Base-by-base conservation (phyloP, 1,140 invertebrate species). In the Trachymyrmex cornetzi region DNA sequence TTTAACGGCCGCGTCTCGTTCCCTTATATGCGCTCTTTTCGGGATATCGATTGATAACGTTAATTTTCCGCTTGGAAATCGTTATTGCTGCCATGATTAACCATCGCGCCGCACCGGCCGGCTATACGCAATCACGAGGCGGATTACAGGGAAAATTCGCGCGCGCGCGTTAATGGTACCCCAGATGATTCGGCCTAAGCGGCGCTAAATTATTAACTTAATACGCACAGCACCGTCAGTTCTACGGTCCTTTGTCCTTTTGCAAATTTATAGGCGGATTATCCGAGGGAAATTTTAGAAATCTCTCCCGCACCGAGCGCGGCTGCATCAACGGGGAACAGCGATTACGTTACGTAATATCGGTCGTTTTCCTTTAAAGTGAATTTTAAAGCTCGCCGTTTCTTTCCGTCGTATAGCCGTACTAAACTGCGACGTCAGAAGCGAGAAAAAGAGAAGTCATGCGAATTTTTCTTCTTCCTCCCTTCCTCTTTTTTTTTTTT, bases 81-180 rank as follows among this genome's bases (percentile, higher is more conserved):
- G 72, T 77, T 16, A 59, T 89, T 72, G 61, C 84, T 50, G 63
- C 22, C 57, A 74, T 87, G 81, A 90, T 90, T 89, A 82, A 90
- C 88, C 44, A 59, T n/a, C 24, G 38, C 53, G 30, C 22, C 34
- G 14, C 34, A n/a, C 19, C 27, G 16, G 19, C 11, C 38, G 48
- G 53, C 19, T 90, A 38, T 38, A 89, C 72, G 88, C 71, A 44
- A 87, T 90, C 85, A 66, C 59, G 82, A 53, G n/a, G 30, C 48
- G 50, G 88, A 90, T 90, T 90, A 90, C 66, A 55, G 75, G 48
- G 3, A 11, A 34, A 34, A 34, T 34, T 5, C 86, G 61, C 87
- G 38, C 74, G 48, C 55, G 64, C 86, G 14, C n/a, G 9, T 59
- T 88, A 89, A 89, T 86, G 82, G 85, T 24, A 22, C 66, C 69